phyloP scores from a whole-genome alignment of 2,113 vertebrate genomes.

The Paratilapia polleni region DNA sequence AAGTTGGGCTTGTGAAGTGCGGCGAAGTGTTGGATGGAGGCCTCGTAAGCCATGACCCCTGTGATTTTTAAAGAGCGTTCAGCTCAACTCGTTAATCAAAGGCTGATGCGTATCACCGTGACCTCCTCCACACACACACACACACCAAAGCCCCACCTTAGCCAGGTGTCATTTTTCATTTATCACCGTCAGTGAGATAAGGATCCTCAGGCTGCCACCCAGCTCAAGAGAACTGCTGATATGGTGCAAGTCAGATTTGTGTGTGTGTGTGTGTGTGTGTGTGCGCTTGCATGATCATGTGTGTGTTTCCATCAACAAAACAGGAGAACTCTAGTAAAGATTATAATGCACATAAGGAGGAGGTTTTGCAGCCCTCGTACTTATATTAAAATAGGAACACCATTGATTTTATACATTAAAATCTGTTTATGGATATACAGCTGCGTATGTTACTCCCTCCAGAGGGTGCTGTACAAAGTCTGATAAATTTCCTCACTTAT shows the following conservation, averaged over 20 bases:
- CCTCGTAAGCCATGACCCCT: constrained; percentile 67
- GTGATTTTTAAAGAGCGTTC: constrained; percentile 73
- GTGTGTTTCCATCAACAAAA: background rate
- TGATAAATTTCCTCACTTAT: background rate
- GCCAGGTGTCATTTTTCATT: constrained; percentile 64
- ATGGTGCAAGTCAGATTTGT: background rate
- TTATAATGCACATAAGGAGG: background rate
- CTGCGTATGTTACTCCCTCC: background rate
- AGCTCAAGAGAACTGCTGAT: constrained; percentile 12
- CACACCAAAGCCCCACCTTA: constrained; percentile 15
- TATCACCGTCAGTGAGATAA: constrained; percentile 66
- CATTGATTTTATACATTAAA: background rate
- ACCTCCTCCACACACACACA: constrained; percentile 14
- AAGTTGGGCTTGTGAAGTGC: constrained; percentile 69
- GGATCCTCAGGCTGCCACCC: constrained; percentile 40
- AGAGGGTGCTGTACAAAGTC: background rate
- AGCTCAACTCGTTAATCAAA: constrained; percentile 76
- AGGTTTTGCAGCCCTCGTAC: background rate
- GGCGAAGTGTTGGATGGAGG: constrained; percentile 67
- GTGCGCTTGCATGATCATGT: background rate
- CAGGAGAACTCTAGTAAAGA: background rate
- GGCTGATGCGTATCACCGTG: constrained; percentile 63
- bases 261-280: background rate
- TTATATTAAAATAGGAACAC: background rate
- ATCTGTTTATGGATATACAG: background rate